Base-by-base conservation (phyloP, 2,888 invertebrate species). In the Netelia fuscicornis region DNA sequence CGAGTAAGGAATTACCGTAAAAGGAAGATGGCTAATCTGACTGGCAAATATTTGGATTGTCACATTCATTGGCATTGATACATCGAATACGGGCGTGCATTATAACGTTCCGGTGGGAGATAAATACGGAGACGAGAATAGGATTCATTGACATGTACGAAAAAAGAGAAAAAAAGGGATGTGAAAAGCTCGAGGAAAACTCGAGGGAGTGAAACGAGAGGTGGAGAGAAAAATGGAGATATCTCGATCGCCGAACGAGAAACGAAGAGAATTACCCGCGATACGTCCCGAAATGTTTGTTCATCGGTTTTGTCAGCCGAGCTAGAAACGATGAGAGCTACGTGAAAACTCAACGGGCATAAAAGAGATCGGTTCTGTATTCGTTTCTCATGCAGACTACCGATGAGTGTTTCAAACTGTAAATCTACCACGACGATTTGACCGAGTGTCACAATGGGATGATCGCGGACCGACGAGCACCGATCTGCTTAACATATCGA, bases 21-120 rank as follows among this genome's bases (percentile, higher is more conserved):
- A 81, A 86, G 72, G 65, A 81, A 85, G 85, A 71, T 82, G 89
- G 87, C 91, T 93, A 92, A 93, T 93, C 93, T 92, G 89, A 87
- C 90, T 91, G 86, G 91, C 93, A 93, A 93, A 93, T 93, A 93
- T 93, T 93, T 93, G 91, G 93, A 92, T 93, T 92, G 93, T 93
- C 92, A 91, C 89, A 91, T 91, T 92, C 89, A 90, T 75, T 87
- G 91, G 91, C 90, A 92, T 91, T 91, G 92, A 92, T 92, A 91
- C 89, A 91, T 91, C 89, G 90, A 92, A 91, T 91, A 90, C 81
- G 86, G 84, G 79, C 86, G 79, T 86, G 60, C 67, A 77, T 87
- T 83, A 65, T 65, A 64, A 64, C 56, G 54, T 75, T 86, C 65
- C 67, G 71, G 84, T 83, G 54, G 37, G 52, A 30, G 83, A 76